Conservation (phyloP, 2,113 vertebrate species). For the Anseranas semipalmata region DNA sequence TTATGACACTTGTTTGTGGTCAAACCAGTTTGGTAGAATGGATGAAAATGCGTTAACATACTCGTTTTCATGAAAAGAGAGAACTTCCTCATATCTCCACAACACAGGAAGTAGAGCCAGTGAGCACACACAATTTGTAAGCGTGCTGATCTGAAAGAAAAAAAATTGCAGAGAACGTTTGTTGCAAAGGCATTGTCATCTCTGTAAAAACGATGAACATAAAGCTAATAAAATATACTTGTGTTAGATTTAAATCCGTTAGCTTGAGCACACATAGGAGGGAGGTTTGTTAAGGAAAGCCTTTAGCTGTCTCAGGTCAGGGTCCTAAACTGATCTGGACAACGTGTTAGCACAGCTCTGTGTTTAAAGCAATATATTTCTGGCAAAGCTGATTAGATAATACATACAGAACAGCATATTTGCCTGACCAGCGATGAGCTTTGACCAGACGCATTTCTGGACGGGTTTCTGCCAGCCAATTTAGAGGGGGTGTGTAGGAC, state of each 20-base stretch:
- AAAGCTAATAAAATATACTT: neutral
- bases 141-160: neutral
- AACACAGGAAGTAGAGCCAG: neutral
- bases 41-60: neutral
- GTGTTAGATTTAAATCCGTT: neutral
- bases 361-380: neutral
- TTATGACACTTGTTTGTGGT: neutral
- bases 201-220: neutral
- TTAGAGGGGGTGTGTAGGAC: fast-evolving
- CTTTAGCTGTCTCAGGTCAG: neutral
- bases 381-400: neutral
- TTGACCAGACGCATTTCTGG: neutral
- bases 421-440: too few relatives aligned
- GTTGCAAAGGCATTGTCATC: neutral
- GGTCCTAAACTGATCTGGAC: fast-evolving
- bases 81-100: neutral
- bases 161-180: neutral
- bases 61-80: neutral
- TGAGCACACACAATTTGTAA: neutral
- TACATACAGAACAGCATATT: neutral
- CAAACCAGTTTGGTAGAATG: neutral
- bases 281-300: neutral
- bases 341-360: neutral
- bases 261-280: neutral
- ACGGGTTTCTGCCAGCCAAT: neutral